phyloP scores from a whole-genome alignment of 2,797 vertebrate genomes.

The Sebastes oblongus region DNA sequence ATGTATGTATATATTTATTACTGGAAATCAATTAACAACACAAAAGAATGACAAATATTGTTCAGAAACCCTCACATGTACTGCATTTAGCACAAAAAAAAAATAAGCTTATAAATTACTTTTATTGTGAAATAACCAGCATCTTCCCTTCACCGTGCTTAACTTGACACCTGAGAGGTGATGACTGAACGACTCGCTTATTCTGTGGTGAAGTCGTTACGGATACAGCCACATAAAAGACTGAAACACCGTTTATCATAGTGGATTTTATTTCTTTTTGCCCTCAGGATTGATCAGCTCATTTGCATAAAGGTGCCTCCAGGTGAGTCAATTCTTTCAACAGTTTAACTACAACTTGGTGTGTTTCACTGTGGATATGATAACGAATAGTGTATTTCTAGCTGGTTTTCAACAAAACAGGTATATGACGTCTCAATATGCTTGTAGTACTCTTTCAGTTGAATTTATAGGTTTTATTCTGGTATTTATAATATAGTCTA shows the following conservation, averaged over 20 bases:
- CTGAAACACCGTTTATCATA: background rate
- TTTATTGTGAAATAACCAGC: conserved; percentile 36
- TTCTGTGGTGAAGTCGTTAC: background rate
- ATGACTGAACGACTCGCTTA: background rate
- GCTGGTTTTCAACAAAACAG: no score
- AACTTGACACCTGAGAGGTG: conserved; percentile 8
- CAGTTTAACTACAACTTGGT: background rate
- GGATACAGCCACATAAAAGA: background rate
- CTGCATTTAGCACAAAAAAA: no score
- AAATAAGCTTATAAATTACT: background rate
- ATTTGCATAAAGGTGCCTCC: background rate
- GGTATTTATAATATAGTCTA: background rate
- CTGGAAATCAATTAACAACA: no score
- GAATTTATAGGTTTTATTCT: background rate
- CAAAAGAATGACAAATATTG: no score
- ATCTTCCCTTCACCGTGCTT: fast-evolving
- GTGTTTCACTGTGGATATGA: background rate
- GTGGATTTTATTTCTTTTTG: background rate
- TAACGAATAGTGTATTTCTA: background rate
- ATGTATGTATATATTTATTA: no score
- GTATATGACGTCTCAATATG: background rate
- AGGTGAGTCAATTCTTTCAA: conserved; percentile 28
- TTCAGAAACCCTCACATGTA: no score
- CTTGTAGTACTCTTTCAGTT: background rate
- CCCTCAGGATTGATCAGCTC: background rate